These are phyloP conservation scores for Smithornis capensis DNA, from an alignment of 2,113 vertebrate genomes.

Conservation along the genomic window DNA sequence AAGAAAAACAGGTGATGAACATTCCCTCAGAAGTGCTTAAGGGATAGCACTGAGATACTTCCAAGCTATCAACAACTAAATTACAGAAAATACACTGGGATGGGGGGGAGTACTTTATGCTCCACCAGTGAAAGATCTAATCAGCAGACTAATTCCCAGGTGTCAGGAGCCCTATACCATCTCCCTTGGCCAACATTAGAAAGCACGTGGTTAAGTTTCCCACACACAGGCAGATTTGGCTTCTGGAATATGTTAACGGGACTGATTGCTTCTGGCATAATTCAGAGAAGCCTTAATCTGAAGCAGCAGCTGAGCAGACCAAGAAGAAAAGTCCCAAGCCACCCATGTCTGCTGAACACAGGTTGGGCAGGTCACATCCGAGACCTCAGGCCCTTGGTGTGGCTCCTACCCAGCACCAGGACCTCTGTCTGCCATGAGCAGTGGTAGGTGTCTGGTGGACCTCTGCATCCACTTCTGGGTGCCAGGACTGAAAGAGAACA, in stretches of 20 bases:
- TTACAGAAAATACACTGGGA: background rate
- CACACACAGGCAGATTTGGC: background rate
- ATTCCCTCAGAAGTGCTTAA: slow-evolving; percentile 31
- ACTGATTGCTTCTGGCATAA: slow-evolving; percentile 5
- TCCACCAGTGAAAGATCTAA: slow-evolving; percentile 39
- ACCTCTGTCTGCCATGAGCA: background rate
- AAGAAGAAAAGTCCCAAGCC: background rate
- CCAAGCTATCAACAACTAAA: slow-evolving; percentile 24
- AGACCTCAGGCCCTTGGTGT: background rate
- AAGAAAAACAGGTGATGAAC: slow-evolving; percentile 60
- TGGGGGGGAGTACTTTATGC: background rate
- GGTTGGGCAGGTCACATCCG: background rate
- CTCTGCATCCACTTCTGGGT: background rate
- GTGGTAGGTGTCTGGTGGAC: background rate
- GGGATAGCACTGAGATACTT: slow-evolving; percentile 23
- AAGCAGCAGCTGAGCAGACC: background rate
- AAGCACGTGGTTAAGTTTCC: background rate
- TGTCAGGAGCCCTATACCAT: slow-evolving; percentile 19
- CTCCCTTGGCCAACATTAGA: background rate
- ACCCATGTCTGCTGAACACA: background rate
- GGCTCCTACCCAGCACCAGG: background rate
- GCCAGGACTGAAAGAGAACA: background rate
- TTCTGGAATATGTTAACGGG: slow-evolving; percentile 38
- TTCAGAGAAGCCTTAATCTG: background rate
- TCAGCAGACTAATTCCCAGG: slow-evolving; percentile 14